phyloP scores from a whole-genome alignment of 2,113 vertebrate species.

The Pteruthius melanotis region DNA sequence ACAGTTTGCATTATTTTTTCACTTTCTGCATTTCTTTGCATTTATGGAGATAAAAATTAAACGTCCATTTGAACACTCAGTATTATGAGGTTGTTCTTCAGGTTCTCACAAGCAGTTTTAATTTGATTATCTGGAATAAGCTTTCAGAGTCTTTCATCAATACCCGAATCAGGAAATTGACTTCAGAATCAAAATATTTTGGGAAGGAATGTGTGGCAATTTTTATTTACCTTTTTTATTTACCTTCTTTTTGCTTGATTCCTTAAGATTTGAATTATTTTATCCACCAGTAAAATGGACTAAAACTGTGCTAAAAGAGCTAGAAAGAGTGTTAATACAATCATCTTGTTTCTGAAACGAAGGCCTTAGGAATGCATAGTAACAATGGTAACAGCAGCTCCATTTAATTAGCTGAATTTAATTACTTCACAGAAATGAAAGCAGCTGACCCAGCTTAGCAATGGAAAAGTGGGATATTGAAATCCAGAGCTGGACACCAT shows the following conservation, averaged over 20 bases:
- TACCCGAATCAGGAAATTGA: neutral
- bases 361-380: neutral
- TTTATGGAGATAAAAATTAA: slow-evolving; percentile 28
- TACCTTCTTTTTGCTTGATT: neutral
- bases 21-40: neutral
- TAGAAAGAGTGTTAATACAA: neutral
- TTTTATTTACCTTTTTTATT: slow-evolving; percentile 20
- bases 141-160: slow-evolving; percentile 5
- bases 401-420: slow-evolving; percentile 34
- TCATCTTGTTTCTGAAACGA: neutral
- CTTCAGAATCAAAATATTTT: neutral
- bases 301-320: neutral
- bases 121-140: slow-evolving; percentile 11
- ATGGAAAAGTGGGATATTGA: neutral
- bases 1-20: neutral
- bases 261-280: slow-evolving; percentile 13
- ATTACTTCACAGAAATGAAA: slow-evolving; percentile 28
- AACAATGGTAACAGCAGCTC: slow-evolving; percentile 16
- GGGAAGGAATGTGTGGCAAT: neutral
- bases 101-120: neutral
- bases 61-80: neutral
- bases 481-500: neutral
- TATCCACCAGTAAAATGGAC: neutral
- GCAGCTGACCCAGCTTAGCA: neutral
- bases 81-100: slow-evolving; percentile 24